These are phyloP conservation scores for Diglossa cyanea DNA, from an alignment of 2,797 vertebrate species.

Conservation along the genomic window DNA sequence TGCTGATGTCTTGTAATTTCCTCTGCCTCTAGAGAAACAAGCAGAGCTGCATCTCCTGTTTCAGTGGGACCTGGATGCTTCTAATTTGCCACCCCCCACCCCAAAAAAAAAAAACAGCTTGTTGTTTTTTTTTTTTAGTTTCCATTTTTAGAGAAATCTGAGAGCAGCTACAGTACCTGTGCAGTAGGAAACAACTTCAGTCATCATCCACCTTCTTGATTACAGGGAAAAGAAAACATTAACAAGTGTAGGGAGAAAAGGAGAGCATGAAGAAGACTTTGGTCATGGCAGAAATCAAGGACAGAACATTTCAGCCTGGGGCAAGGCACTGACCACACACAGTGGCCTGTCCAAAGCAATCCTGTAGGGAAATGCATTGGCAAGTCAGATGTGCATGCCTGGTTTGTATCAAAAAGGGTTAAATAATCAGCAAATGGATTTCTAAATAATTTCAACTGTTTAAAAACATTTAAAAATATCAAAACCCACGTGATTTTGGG, in stretches of 20 bases:
- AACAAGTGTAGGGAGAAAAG: not conserved
- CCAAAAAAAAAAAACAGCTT: not conserved
- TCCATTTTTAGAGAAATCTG: not conserved
- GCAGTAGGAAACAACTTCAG: not conserved
- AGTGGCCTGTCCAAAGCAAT: not conserved
- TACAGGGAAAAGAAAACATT: not conserved
- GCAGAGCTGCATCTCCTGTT: not conserved
- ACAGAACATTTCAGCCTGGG: not conserved
- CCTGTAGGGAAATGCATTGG: not conserved
- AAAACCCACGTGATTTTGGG: not conserved
- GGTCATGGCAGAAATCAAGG: not conserved
- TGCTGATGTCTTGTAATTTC: rapidly evolving
- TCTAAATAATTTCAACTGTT: not conserved
- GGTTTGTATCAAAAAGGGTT: not conserved
- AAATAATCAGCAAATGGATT: not conserved
- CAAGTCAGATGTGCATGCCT: not conserved
- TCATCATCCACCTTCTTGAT: not conserved
- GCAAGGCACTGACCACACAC: not conserved
- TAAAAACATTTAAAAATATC: not conserved
- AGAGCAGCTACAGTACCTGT: not conserved
- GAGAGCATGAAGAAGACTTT: not conserved
- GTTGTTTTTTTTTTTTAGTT: not conserved
- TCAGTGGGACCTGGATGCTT: not conserved
- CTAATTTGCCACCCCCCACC: not conserved
- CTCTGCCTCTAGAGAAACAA: not conserved